Evolutionary conservation across 2,113 vertebrate species (phyloP), one percentile per base, ranked within the genome.

Genomic region (Coreoperca whiteheadi): DNA sequence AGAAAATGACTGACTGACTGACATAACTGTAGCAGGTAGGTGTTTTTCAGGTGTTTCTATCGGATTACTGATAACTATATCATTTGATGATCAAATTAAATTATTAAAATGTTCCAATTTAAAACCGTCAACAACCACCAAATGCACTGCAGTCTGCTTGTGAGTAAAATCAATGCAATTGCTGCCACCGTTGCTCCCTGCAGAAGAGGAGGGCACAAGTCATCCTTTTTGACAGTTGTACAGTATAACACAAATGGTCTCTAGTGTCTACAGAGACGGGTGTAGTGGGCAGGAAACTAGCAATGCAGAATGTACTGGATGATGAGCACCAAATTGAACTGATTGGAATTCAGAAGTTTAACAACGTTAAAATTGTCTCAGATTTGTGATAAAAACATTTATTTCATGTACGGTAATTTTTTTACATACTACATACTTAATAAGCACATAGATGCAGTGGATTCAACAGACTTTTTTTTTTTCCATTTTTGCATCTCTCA

Each of bases 381-480:
- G 82, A 85, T 88, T 94, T 94, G 92, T 92, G 90, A 95, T 95
- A 95, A 95, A 96, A 95, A 94, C 90, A 91, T 96, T 96, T 95
- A 95, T 96, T 96, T 92, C 71, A 92, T 89, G 87, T 95, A 95
- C 94, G 94, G 91, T 93, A 93, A 92, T 89, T 92, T 92, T n/a
- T 95, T 95, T 94, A 95, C 95, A 95, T 93, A 95, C 93, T 94
- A 94, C 94, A 95, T 94, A 93, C 64, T 84, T 88, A 93, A 95
- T 88, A 93, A 95, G 93, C 89, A 93, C 90, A 93, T 88, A 87
- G 89, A 93, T 91, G 92, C 83, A 93, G 88, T 91, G 92, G 91
- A 92, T 87, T 91, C 81, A 90, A 93, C 85, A 93, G 71, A 92
- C 77, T 74, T 86, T 56, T 88, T 80, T 74, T 86, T 56, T 88